Evolutionary conservation across 2,797 vertebrate genomes (phyloP).

Genomic region (Sebastolobus alascanus): DNA sequence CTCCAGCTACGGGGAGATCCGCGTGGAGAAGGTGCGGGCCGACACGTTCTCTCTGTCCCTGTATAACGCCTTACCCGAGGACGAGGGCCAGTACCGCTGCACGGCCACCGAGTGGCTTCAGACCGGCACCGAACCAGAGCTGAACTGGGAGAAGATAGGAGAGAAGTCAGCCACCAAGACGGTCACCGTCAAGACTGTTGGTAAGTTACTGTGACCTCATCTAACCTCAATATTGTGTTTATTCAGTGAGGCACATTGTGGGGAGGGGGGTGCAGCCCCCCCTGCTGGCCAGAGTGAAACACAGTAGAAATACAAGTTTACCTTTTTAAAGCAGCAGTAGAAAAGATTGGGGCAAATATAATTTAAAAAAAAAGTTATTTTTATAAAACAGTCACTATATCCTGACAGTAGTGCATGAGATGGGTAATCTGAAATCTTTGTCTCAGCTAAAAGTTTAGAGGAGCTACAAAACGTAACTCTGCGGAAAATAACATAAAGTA

Average conservation of each 20-base stretch:
- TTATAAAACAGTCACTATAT: too few relatives aligned
- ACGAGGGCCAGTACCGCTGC: conserved; percentile 88
- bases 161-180: conserved; percentile 85
- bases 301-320: not conserved
- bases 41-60: conserved; percentile 86
- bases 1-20: conserved; percentile 70
- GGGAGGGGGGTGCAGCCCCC: not conserved
- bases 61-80: conserved; percentile 77
- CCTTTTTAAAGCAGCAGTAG: not conserved
- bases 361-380: too few relatives aligned
- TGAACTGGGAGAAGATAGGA: conserved; percentile 93
- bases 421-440: not conserved
- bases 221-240: not conserved
- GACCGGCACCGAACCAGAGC: conserved; percentile 79
- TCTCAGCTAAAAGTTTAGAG: not conserved
- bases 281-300: not conserved
- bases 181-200: conserved; percentile 91
- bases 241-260: not conserved
- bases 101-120: conserved; percentile 84
- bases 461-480: not conserved
- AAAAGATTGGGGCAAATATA: too few relatives aligned
- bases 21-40: conserved; percentile 78
- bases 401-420: too few relatives aligned
- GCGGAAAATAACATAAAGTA: not conserved
- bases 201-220: conserved; percentile 75